Percentiles rank a stretch among this genome's conserved stretches.
phyloP scores from a whole-genome alignment of 92 coral and sea anemone species.

The Porites evermanni region DNA sequence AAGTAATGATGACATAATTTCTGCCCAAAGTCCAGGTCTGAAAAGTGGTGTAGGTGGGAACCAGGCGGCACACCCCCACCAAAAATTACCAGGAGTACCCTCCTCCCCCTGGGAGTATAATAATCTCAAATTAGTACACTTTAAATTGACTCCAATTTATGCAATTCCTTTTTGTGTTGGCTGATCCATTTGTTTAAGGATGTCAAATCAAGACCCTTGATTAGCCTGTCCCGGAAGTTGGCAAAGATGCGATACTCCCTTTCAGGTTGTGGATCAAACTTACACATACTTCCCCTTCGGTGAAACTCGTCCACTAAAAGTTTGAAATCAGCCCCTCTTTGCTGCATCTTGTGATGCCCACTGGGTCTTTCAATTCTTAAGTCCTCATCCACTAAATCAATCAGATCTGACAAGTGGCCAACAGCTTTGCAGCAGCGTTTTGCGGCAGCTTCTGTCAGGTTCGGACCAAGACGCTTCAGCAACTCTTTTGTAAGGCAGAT shows the following conservation, averaged over 20 bases:
- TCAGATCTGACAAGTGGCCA: slow-evolving; percentile 16
- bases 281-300: slow-evolving; percentile 16
- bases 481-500: slow-evolving; percentile 49
- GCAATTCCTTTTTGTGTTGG: slow-evolving; percentile 27
- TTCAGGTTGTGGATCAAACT: slow-evolving; percentile 4
- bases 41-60: too few species aligned
- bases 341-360: slow-evolving; percentile 51
- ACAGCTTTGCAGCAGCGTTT: slow-evolving; percentile 68
- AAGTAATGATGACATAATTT: too few species aligned
- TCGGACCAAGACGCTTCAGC: slow-evolving; percentile 58
- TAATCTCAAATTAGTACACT: neutral
- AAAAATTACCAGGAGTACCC: too few species aligned
- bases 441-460: slow-evolving; percentile 65
- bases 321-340: slow-evolving; percentile 13
- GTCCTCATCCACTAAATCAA: slow-evolving; percentile 35
- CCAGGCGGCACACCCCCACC: too few species aligned
- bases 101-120: too few species aligned
- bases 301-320: slow-evolving; percentile 21
- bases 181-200: slow-evolving; percentile 31
- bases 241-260: slow-evolving; percentile 30
- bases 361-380: slow-evolving; percentile 18
- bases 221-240: slow-evolving; percentile 5
- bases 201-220: slow-evolving; percentile 5
- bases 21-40: too few species aligned
- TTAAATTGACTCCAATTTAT: slow-evolving; percentile 27